These are phyloP conservation scores for Gracilinanus agilis DNA, from an alignment of 2,113 vertebrate species.

Conservation along the genomic window DNA sequence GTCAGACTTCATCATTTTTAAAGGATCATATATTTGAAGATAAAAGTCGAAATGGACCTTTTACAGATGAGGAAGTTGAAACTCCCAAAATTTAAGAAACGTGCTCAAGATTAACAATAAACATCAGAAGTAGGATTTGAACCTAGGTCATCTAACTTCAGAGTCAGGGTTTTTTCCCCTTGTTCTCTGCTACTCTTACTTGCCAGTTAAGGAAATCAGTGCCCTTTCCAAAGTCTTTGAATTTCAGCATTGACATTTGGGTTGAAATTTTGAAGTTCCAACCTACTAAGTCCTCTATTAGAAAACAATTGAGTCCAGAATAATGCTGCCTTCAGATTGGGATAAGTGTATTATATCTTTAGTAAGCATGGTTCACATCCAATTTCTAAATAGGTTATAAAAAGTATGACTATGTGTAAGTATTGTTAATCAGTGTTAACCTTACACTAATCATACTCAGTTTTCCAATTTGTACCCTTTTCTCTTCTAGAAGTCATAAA, in stretches of 20 bases:
- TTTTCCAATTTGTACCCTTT: neutral
- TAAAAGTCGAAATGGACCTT: neutral
- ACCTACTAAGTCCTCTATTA: neutral
- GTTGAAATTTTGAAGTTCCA: neutral
- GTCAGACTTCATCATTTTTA: neutral
- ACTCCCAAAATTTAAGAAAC: neutral
- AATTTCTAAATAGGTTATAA: slow-evolving; percentile 9
- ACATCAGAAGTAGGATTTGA: too few species aligned
- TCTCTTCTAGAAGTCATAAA: slow-evolving; percentile 54
- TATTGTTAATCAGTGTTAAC: slow-evolving; percentile 32
- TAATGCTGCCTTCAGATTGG: slow-evolving; percentile 43
- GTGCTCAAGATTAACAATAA: neutral
- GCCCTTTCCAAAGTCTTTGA: neutral
- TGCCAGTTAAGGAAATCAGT: neutral
- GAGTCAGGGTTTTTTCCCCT: neutral
- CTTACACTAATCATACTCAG: slow-evolving; percentile 45
- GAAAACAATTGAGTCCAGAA: neutral
- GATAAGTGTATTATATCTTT: slow-evolving; percentile 37
- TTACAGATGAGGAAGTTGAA: neutral
- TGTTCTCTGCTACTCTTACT: neutral
- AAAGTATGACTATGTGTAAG: slow-evolving; percentile 30
- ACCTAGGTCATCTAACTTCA: neutral
- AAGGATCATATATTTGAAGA: neutral
- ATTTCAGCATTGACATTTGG: neutral
- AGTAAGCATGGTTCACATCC: slow-evolving; percentile 18